These are phyloP conservation scores for Melinaea menophilus DNA, from an alignment of 2,888 invertebrate genomes.

Conservation along the genomic window DNA sequence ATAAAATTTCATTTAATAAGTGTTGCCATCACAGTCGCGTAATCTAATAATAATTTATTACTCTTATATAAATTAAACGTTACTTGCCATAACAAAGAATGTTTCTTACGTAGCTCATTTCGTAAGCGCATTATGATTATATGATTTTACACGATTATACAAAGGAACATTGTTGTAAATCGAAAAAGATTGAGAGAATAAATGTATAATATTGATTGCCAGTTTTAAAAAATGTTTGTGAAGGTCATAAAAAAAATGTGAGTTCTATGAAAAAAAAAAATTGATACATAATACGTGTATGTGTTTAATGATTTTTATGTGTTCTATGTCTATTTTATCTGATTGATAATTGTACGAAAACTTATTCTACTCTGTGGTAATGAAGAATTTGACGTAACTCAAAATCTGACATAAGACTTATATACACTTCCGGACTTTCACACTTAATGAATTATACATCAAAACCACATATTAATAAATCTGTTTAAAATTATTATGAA, in stretches of 20 bases:
- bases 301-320: too few relatives aligned
- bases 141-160: background rate
- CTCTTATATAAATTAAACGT: slow-evolving; percentile 4
- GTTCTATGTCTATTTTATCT: too few relatives aligned
- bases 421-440: slow-evolving; percentile 9
- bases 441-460: too few relatives aligned
- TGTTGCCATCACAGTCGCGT: too few relatives aligned
- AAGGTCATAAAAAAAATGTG: background rate
- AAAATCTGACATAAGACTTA: slow-evolving; percentile 34
- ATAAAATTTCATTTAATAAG: too few relatives aligned
- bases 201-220: background rate
- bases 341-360: too few relatives aligned
- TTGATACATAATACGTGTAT: too few relatives aligned
- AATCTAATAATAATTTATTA: background rate
- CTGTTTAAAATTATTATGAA: too few relatives aligned
- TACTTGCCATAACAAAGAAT: slow-evolving; percentile 10
- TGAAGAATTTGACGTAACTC: slow-evolving; percentile 31
- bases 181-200: background rate
- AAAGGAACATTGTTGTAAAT: background rate
- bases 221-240: background rate
- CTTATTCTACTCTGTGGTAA: background rate
- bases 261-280: too few relatives aligned
- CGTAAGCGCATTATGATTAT: slow-evolving; percentile 4
- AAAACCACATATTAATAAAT: too few relatives aligned
- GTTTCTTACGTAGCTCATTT: slow-evolving; percentile 13